These are phyloP conservation scores for Ellobium chinense DNA, from an alignment of 2,888 invertebrate genomes.

Conservation along the genomic window DNA sequence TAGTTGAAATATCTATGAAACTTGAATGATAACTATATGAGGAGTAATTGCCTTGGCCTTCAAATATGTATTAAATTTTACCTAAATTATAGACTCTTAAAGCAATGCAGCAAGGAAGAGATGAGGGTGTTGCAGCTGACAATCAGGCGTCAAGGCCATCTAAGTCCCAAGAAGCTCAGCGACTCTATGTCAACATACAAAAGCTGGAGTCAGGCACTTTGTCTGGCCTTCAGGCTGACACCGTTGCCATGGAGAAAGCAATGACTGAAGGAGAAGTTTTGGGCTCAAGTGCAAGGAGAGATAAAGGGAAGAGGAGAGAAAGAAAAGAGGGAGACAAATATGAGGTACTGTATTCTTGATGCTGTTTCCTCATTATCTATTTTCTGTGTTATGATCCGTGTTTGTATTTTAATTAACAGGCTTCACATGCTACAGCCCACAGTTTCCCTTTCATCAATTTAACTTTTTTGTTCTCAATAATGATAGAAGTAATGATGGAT, in stretches of 20 bases:
- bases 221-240: constrained; percentile 68
- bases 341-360: neutral
- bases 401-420: too few relatives aligned
- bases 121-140: neutral
- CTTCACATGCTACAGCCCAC: too few relatives aligned
- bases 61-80: too few relatives aligned
- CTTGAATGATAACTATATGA: too few relatives aligned
- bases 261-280: constrained; percentile 28
- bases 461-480: too few relatives aligned
- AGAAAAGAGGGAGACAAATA: constrained; percentile 22
- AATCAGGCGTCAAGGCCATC: neutral
- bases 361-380: neutral
- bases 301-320: constrained; percentile 40
- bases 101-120: neutral
- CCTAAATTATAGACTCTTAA: neutral
- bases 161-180: constrained; percentile 44
- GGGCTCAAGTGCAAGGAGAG: constrained; percentile 42
- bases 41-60: too few relatives aligned
- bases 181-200: constrained; percentile 68
- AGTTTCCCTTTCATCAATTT: too few relatives aligned
- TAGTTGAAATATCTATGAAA: too few relatives aligned
- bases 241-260: constrained; percentile 64
- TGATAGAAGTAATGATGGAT: too few relatives aligned
- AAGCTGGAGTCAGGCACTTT: constrained; percentile 70
- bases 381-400: too few relatives aligned